Evolutionary conservation across 2,113 vertebrate species (phyloP), one percentile per base, ranked within the genome.

Genomic region (Leuciscus idus): DNA sequence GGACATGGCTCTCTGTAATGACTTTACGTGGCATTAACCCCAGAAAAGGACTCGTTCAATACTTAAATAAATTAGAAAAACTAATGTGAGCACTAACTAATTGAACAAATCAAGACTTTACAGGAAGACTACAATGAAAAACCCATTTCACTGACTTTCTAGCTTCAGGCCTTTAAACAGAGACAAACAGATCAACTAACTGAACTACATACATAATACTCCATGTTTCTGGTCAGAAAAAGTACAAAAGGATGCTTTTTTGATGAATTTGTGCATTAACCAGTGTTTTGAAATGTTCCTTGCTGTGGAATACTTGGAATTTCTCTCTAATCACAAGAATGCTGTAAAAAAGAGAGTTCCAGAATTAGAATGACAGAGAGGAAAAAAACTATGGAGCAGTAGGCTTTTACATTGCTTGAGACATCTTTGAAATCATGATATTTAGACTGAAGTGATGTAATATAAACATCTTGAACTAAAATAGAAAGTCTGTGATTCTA

Each of bases 361-460:
- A 50, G 4, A 73, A 39, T 46, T 79, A 73, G 11, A 68, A 39
- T 74, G 19, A 36, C 52, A 36, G 55, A 30, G 26, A 74, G 76
- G 79, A 39, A 81, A 26, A 57, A 79, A 81, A 4, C 33, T 6
- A 21, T 17, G 57, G 70, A 52, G 17, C 57, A 28, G 52, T 66
- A 84, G 1, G 17, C 82, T 84, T 84, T 83, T 64, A 83, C 86
- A 33, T 74, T 21, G 19, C 43, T 77, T n/a, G 33, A 74, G 76
- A 87, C 75, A 84, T 85, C 17, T 70, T 64, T 80, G 75, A 84
- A 80, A 84, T 86, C 26, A 72, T 59, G 75, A 43, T 87, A 87
- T 87, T 87, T 87, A 87, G 73, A 87, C 85, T 83, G 21, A 52
- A 70, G 84, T 88, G 73, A 88, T 80, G 74, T 77, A 80, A 86